Percentiles rank a stretch among this genome's conserved stretches.
Conservation (phyloP, 2,113 vertebrate genomes). For the Alexandromys fortis region DNA sequence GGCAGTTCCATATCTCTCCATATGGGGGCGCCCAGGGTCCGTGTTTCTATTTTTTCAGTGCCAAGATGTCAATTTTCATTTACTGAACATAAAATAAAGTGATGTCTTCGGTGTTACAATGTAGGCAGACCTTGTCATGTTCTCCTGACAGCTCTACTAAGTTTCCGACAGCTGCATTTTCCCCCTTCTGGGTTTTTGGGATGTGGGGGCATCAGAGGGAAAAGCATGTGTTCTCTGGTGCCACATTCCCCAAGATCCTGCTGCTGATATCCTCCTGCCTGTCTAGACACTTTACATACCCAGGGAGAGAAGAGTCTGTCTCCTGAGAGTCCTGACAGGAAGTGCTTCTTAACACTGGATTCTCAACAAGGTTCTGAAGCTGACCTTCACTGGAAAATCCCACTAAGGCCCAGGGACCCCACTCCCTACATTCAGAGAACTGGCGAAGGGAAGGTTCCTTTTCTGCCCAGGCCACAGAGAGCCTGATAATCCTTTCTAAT, state of each 20-base stretch:
- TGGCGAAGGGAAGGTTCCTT: not conserved
- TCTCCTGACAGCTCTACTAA: constrained; percentile 57
- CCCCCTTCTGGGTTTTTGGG: constrained; percentile 33
- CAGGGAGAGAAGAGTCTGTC: not conserved
- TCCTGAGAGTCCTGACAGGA: not conserved
- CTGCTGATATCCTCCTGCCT: not conserved
- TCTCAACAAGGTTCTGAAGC: not conserved
- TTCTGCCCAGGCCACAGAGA: not conserved
- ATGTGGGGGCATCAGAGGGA: constrained; percentile 5
- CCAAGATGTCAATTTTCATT: constrained; percentile 1
- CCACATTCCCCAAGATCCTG: not conserved
- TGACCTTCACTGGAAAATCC: not conserved
- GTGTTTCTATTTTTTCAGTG: constrained; percentile 40
- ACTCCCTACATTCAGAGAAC: not conserved
- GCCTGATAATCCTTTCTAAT: not conserved
- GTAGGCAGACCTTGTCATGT: constrained; percentile 22
- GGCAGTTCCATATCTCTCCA: constrained; percentile 43
- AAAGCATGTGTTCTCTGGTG: not conserved
- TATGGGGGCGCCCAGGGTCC: constrained; percentile 1
- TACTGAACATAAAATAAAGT: constrained; percentile 34
- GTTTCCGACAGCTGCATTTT: constrained; percentile 47
- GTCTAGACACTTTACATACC: not conserved
- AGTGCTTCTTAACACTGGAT: not conserved
- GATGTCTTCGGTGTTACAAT: constrained; percentile 40
- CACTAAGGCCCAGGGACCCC: not conserved